Evolutionary conservation across 2,888 invertebrate genomes (phyloP), one percentile per base, ranked within the genome.

Genomic region (Ormyrus pomaceus): DNA sequence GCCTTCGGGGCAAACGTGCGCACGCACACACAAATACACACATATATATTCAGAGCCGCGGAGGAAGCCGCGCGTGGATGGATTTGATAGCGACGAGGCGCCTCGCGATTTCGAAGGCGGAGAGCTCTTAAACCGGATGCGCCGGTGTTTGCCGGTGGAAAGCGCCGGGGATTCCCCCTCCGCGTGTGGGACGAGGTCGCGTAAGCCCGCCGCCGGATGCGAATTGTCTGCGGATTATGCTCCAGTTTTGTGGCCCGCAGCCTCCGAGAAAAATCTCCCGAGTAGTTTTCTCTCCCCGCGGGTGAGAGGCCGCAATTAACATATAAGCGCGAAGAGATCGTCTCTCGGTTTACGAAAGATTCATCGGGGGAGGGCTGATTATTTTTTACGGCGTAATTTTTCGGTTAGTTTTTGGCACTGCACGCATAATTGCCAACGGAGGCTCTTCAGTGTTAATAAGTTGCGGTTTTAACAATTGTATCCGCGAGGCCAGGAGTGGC

Each of bases 71-170:
- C 77, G 65, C 78, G 72, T 65, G 77, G 65, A 72, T 61, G 59
- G 66, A 66, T 71, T 79, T 46, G 68, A 74, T 70, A 69, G 78
- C 45, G 13, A 73, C 34, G 73, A 74, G 9, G 9, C 70, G 65
- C 34, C 34, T 34, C 34, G 3, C 61, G 78, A 77, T 78, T 72
- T 78, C 53, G 72, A 61, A 72, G 78, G 66, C 73, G 69, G 69
- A 79, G 79, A 79, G 79, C 69, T 65, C 69, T 46, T 13, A 74
- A 74, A 79, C 74, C 79, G 74, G 74, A 74, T 79, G 59, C 64
- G 59, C 62, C n/a, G 59, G 11, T 58, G 53, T 9, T 4, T 11
- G 6, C 5, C 13, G 56, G 58, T 65, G 56, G 65, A 74, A 65
- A 58, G 34, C 9, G 50, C 19, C 34, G 34, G 34, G 34, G 34